Evolutionary conservation across 2,113 vertebrate species (phyloP).

Genomic region (Lepidothrix coronata): DNA sequence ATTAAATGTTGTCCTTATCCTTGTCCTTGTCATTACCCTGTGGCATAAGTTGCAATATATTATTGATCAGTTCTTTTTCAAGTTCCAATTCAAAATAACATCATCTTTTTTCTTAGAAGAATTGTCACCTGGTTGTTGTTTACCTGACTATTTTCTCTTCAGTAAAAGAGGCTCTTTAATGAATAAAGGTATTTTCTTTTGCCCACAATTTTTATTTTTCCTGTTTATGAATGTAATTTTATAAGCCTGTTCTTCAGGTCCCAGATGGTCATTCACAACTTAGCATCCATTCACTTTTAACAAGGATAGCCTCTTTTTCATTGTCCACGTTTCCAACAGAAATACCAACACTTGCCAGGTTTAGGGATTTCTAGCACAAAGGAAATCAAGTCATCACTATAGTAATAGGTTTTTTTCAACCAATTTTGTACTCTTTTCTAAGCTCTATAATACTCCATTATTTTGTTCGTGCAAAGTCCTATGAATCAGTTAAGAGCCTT

Average conservation of each 20-base stretch:
- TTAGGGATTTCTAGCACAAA: not conserved
- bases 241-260: not conserved
- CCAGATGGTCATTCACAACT: not conserved
- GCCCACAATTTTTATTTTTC: not conserved
- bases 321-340: not conserved
- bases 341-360: not conserved
- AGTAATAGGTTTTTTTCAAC: not conserved
- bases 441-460: not conserved
- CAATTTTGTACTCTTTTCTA: not conserved
- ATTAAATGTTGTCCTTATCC: not conserved
- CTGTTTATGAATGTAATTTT: not conserved
- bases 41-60: not conserved
- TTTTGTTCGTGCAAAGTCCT: not conserved
- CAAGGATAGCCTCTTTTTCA: not conserved
- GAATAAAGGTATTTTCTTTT: not conserved
- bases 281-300: not conserved
- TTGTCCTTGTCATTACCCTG: not conserved
- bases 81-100: not conserved
- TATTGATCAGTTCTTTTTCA: not conserved
- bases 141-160: not conserved
- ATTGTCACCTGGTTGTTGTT: not conserved
- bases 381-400: not conserved
- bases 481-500: not conserved
- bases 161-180: not conserved
- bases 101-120: not conserved